phyloP scores from a whole-genome alignment of 2,797 vertebrate species.

The Coregonus ussuriensis region DNA sequence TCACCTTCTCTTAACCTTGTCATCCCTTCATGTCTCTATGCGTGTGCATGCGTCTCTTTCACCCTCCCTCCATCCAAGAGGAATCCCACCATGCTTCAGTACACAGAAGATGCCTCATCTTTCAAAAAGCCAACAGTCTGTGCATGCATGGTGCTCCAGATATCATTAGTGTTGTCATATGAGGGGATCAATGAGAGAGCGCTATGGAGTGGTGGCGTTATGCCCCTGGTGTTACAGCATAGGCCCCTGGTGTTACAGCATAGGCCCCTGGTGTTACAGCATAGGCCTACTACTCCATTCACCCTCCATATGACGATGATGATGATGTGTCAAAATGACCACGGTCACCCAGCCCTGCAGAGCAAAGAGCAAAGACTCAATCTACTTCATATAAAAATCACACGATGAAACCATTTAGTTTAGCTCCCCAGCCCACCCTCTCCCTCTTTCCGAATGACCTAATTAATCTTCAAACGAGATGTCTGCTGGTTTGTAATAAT shows the following conservation, averaged over 20 bases:
- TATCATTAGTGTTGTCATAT: constrained; percentile 36
- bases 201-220: constrained; percentile 29
- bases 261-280: constrained; percentile 7
- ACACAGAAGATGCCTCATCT: neutral
- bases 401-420: constrained; percentile 62
- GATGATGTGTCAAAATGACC: constrained; percentile 32
- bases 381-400: constrained; percentile 58
- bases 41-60: constrained; percentile 2
- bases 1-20: constrained; percentile 66
- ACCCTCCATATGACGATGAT: constrained; percentile 7
- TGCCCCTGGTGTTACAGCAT: constrained; percentile 26
- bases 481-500: constrained; percentile 54
- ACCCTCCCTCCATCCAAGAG: constrained; percentile 10
- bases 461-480: constrained; percentile 71
- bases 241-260: neutral
- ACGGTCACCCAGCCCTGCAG: constrained; percentile 55
- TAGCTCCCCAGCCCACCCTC: constrained; percentile 34
- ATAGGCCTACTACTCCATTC: constrained; percentile 24
- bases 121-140: constrained; percentile 15
- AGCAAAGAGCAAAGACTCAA: constrained; percentile 39
- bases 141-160: constrained; percentile 24
- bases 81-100: neutral
- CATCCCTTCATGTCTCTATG: constrained; percentile 25
- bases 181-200: constrained; percentile 21
- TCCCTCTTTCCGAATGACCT: constrained; percentile 52